These are phyloP conservation scores for Hydropsyche betteni DNA, from an alignment of 2,888 invertebrate species.

Conservation along the genomic window DNA sequence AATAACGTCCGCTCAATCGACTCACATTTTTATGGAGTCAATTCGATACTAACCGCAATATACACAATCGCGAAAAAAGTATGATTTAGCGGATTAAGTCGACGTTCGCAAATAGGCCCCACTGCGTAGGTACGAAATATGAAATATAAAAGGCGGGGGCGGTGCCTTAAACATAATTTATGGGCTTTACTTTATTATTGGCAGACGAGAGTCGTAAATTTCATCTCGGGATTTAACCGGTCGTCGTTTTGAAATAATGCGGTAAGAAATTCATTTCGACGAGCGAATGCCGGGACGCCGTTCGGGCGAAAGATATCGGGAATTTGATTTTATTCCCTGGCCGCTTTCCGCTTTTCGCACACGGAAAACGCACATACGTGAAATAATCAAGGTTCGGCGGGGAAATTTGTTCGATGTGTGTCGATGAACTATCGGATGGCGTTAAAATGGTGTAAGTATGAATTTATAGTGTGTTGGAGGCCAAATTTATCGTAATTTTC, in stretches of 20 bases:
- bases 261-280: slow-evolving; percentile 30
- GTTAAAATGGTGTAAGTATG: too few relatives aligned
- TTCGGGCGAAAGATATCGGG: slow-evolving; percentile 25
- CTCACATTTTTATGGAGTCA: too few relatives aligned
- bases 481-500: too few relatives aligned
- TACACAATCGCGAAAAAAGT: background rate
- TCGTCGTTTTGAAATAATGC: slow-evolving; percentile 15
- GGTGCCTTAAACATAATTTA: slow-evolving; percentile 31
- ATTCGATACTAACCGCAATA: too few relatives aligned
- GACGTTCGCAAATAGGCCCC: slow-evolving; percentile 1
- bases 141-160: background rate
- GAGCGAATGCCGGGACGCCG: slow-evolving; percentile 20
- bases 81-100: slow-evolving; percentile 16
- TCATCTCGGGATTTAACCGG: slow-evolving; percentile 27
- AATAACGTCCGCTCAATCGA: too few relatives aligned
- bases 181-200: slow-evolving; percentile 33
- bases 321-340: slow-evolving; percentile 24
- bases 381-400: too few relatives aligned
- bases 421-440: too few relatives aligned
- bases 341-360: background rate
- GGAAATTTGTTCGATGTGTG: too few relatives aligned
- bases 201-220: slow-evolving; percentile 34
- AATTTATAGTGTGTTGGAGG: too few relatives aligned
- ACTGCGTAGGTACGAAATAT: background rate
- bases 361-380: too few relatives aligned